Conservation (phyloP, 1,140 invertebrate species). For the Macrobrachium nipponense region DNA sequence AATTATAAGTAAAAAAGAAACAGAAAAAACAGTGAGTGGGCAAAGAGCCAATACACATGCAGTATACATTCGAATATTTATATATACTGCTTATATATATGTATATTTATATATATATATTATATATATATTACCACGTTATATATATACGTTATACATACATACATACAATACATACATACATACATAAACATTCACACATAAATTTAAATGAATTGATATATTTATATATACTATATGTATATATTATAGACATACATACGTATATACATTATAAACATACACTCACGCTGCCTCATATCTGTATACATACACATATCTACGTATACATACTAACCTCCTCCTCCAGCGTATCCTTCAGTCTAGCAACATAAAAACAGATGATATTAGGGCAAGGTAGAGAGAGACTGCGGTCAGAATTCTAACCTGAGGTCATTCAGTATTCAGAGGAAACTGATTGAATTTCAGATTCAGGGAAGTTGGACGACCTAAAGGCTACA, state of each 20-base stretch:
- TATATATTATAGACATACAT: neutral
- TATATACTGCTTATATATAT: too few species aligned
- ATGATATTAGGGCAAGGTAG: too few species aligned
- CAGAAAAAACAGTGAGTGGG: too few species aligned
- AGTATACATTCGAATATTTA: neutral
- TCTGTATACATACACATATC: neutral
- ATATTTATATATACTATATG: neutral
- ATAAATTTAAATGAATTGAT: neutral
- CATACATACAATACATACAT: neutral
- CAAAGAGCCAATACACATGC: too few species aligned
- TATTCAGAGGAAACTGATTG: too few species aligned
- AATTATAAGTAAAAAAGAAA: too few species aligned
- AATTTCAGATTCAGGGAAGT: too few species aligned
- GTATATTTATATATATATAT: too few species aligned
- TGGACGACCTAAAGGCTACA: too few species aligned
- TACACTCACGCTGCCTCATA: neutral
- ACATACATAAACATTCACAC: neutral
- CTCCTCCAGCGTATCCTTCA: neutral
- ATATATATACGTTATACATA: constrained; percentile 21
- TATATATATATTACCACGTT: constrained; percentile 4
- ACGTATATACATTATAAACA: neutral
- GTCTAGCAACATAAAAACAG: too few species aligned
- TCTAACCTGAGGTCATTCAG: too few species aligned
- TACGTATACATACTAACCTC: neutral
- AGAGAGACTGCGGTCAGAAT: too few species aligned